These are phyloP conservation scores for Drosophila recens DNA, from an alignment of 2,888 invertebrate species.

Conservation along the genomic window DNA sequence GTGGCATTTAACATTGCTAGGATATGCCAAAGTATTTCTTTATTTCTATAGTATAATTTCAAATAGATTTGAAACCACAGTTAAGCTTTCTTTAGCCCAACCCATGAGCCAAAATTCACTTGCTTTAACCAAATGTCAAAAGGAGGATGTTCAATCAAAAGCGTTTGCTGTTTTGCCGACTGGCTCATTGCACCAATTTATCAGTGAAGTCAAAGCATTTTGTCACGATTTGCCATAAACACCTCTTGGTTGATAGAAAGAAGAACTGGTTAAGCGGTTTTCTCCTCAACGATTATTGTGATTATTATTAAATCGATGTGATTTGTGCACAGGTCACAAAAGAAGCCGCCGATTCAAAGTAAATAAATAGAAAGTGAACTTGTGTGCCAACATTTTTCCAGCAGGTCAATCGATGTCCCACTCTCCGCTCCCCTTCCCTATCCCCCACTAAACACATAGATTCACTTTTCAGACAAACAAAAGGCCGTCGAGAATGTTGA, in stretches of 20 bases:
- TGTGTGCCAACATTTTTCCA: conserved; percentile 42
- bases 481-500: conserved; percentile 16
- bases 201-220: conserved; percentile 66
- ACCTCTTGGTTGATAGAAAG: conserved; percentile 62
- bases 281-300: conserved; percentile 63
- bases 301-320: conserved; percentile 77
- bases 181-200: conserved; percentile 52
- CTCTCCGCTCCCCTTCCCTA: neutral
- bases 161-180: conserved; percentile 56
- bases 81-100: conserved; percentile 53
- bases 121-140: conserved; percentile 64
- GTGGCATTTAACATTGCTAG: conserved; percentile 15
- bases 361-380: conserved; percentile 72
- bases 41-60: neutral
- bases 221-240: conserved; percentile 78
- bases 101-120: conserved; percentile 22
- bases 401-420: conserved; percentile 58
- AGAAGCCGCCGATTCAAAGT: conserved; percentile 64
- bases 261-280: conserved; percentile 53
- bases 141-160: conserved; percentile 52
- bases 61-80: neutral
- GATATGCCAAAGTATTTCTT: conserved; percentile 3
- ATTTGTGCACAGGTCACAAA: conserved; percentile 70
- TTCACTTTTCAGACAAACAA: conserved; percentile 62
- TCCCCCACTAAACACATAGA: conserved; percentile 38